A percentile compares a stretch with the other conserved stretches of the same genome.
Evolutionary conservation across 2,113 vertebrate species (phyloP).

Genomic region (Pituophis catenifer): DNA sequence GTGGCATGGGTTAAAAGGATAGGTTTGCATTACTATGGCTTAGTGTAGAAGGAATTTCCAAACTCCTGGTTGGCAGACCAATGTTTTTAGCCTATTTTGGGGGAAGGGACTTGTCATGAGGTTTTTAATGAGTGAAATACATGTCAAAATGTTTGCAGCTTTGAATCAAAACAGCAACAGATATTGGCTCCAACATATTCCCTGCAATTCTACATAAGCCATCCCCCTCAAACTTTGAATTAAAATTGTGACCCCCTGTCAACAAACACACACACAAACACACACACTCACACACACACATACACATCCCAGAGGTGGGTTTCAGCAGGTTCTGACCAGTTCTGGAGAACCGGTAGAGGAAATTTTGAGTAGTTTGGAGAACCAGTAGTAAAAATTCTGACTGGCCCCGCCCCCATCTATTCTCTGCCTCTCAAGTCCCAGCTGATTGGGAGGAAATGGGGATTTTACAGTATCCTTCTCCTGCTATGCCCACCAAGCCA

Average conservation of each 20-base stretch:
- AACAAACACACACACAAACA: not conserved
- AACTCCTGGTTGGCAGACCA: not conserved
- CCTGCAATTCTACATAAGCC: not conserved
- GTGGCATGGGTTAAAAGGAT: not conserved
- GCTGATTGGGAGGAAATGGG: too few relatives aligned
- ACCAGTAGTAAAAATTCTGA: too few relatives aligned
- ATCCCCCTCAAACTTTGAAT: not conserved
- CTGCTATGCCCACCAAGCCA: too few relatives aligned
- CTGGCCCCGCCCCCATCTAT: too few relatives aligned
- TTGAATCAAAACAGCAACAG: not conserved
- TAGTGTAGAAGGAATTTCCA: not conserved
- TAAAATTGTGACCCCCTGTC: not conserved
- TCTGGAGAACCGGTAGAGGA: too few relatives aligned
- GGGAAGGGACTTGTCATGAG: not conserved
- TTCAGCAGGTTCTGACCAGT: too few relatives aligned
- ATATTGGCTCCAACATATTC: not conserved
- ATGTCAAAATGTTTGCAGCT: not conserved
- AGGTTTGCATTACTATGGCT: not conserved
- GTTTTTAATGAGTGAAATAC: not conserved
- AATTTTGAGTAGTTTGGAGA: too few relatives aligned
- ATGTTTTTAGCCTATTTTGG: not conserved
- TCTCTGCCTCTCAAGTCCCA: too few relatives aligned
- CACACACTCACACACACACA: too few relatives aligned
- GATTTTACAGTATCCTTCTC: too few relatives aligned
- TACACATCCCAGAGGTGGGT: too few relatives aligned